Conservation (phyloP, 64 coral and sea anemone species). For the Astreopora myriophthalma region DNA sequence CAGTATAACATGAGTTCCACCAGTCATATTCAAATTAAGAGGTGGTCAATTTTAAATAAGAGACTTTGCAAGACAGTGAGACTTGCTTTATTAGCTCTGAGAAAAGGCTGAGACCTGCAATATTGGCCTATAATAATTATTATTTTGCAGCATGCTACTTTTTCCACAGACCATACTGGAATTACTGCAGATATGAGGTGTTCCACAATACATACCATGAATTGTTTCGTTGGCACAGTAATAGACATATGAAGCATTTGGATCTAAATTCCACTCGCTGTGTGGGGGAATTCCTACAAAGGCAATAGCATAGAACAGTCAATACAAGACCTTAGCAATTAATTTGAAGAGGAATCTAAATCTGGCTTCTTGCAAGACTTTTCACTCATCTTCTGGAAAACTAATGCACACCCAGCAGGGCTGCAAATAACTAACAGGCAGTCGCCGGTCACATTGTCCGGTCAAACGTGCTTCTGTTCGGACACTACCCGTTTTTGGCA, state of each 20-base stretch:
- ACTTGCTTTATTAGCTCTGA: background rate
- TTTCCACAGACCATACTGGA: too few species aligned
- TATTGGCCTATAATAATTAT: too few species aligned
- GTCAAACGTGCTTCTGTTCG: too few species aligned
- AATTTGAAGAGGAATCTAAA: background rate
- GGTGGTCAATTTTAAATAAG: background rate
- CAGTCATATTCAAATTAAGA: background rate
- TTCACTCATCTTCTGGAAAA: too few species aligned
- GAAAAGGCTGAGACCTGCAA: too few species aligned
- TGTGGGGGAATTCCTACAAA: constrained; percentile 81
- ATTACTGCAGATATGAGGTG: too few species aligned
- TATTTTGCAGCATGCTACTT: too few species aligned
- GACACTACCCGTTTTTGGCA: too few species aligned
- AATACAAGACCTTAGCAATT: background rate
- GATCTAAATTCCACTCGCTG: constrained; percentile 75
- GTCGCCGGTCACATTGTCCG: too few species aligned
- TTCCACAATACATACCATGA: constrained; percentile 71
- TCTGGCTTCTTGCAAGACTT: too few species aligned
- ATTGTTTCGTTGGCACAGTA: constrained; percentile 99
- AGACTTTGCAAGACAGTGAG: background rate
- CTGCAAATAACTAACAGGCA: too few species aligned
- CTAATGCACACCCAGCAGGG: too few species aligned
- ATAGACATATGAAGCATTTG: constrained; percentile 96
- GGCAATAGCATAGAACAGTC: background rate
- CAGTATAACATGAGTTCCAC: background rate